Base-by-base conservation (phyloP, 2,797 vertebrate genomes). In the Propithecus perrieri region DNA sequence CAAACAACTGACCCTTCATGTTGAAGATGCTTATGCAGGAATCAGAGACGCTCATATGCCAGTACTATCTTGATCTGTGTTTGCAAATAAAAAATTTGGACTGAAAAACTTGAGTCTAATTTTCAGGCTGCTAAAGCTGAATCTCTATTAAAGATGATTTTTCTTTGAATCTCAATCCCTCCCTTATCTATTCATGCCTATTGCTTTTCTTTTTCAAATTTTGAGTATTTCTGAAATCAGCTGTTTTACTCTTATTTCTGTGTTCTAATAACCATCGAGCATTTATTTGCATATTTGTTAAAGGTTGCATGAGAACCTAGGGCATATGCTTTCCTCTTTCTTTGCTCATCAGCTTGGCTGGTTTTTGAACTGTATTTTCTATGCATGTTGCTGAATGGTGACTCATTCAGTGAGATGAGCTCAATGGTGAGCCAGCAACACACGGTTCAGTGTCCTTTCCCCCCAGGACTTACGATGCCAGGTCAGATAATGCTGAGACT, bases 341-440 rank as follows among this genome's bases (percentile, higher is more conserved):
- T 94, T 48, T 75, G 12, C 38, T 88, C 53, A 38, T 41, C 67
- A 74, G 72, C 12, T 55, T 95, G 76, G n/a, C 92, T 91, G 79
- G 59, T 43, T 43, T 85, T 74, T 71, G 55, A 95, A 94, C 17
- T 95, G 76, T 46, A 43, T 94, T 97, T 92, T 69, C 89, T 81
- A 38, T 33, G 71, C 94, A n/a, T 6, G 38, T 38, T 93, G 92
- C 0, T 83, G 30, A 89, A 41, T 17, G 28, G 41, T 94, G 88
- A 76, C 75, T 98, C 95, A 93, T 65, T n/a, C 80, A 7, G 3
- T 24, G 20, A 94, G 86, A 80, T 0, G 26, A 71, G 65, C 0
- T 1, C 75, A 67, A n/a, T 88, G 35, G 91, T 57, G 67, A 3
- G 28, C 74, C 15, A 1, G 7, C 80, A 97, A 97, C 38, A 75